Base-by-base conservation (phyloP, 92 coral and sea anemone species). In the Zoanthus sociatus region DNA sequence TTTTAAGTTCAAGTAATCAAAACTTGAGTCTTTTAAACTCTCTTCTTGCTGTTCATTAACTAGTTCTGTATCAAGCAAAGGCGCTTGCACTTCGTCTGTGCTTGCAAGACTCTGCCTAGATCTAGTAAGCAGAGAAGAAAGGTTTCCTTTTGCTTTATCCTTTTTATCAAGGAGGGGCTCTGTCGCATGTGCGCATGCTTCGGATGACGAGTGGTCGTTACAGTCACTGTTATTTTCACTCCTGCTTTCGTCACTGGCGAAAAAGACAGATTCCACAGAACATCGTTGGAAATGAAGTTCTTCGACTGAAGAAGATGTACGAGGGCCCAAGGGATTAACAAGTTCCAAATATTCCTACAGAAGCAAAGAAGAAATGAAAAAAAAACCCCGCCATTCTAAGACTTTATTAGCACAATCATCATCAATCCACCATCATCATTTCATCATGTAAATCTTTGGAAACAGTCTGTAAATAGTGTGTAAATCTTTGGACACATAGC, bases 261-360 rank as follows among this genome's bases (percentile, higher is more conserved):
- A 87, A 4, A 71, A 89, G 9, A 91, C 98, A 5, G 98, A 93
- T 76, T 94, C 90, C 58, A 89, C 90, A 79, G 93, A 89, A 3
- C 16, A 67, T 30, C 51, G 64, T 3, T 78, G 89, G 4, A 78
- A 70, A 46, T 78, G 66, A 71, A 87, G 86, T 50, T 67, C 88
- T 73, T 93, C 88, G 51, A 89, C 87, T 11, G 96, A 91, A 3
- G 98, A 97, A 9, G 97, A 92, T 4, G 94, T 93, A 18, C 95
- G 96, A 0, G 99, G 93, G 77, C 94, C 79, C 9, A 95, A 95
- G 10, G 99, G 99, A 55, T 98, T 97, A 20, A 97, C 79, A 7
- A 97, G 91, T 75, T 95, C 99, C 66, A 97, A 82, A 91, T 97
- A 97, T 31, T 97, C 99, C 99, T 97, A 87, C n/a, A 64, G 17